Percentiles rank a stretch among this genome's conserved stretches.
These are phyloP conservation scores for Perca schrenkii DNA, from an alignment of 2,113 vertebrate species.

Conservation along the genomic window DNA sequence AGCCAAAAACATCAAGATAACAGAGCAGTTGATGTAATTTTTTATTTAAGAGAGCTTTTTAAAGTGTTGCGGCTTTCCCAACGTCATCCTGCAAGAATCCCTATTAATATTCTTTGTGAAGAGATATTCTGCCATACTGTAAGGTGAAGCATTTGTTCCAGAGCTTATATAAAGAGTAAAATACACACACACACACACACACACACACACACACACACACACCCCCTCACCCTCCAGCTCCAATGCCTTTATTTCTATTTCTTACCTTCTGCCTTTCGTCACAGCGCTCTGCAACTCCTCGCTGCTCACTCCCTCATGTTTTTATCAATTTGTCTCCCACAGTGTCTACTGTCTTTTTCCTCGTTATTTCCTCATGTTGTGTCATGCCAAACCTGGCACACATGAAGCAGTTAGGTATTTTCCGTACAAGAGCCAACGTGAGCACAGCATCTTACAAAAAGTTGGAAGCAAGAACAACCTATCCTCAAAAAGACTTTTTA, in stretches of 20 bases:
- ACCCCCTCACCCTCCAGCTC: too few species aligned
- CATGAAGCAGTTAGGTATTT: background rate
- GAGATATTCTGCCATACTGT: background rate
- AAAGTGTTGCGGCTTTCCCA: background rate
- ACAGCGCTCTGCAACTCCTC: background rate
- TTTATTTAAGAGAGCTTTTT: too few species aligned
- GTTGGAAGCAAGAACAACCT: too few species aligned
- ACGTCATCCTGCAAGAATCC: slow-evolving; percentile 4
- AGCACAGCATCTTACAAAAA: background rate
- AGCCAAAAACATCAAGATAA: background rate
- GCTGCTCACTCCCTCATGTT: background rate
- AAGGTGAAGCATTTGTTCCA: background rate
- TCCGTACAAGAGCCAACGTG: background rate
- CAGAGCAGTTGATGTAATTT: background rate
- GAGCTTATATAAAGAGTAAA: too few species aligned
- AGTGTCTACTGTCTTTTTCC: background rate
- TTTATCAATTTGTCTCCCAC: background rate
- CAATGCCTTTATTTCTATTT: background rate
- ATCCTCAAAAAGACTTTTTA: too few species aligned
- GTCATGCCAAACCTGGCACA: background rate
- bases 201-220: too few species aligned
- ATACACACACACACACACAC: too few species aligned
- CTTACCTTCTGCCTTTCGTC: background rate
- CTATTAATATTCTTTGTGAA: background rate
- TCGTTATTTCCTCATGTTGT: background rate